These are phyloP conservation scores for Cerastis leucographa DNA, from an alignment of 2,888 invertebrate genomes.

Conservation along the genomic window DNA sequence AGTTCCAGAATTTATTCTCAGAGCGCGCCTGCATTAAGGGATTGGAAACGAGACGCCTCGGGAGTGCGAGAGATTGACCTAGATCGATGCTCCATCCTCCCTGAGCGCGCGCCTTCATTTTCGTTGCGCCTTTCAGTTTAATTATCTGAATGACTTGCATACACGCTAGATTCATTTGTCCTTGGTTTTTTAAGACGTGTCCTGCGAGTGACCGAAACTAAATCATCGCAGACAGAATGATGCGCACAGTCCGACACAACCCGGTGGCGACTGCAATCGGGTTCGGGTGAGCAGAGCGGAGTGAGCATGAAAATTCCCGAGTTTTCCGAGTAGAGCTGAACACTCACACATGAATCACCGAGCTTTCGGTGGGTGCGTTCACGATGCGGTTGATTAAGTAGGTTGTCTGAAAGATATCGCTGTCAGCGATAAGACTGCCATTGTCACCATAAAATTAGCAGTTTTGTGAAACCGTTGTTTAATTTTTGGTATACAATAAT, in stretches of 20 bases:
- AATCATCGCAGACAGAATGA: slow-evolving; percentile 79
- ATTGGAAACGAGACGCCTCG: slow-evolving; percentile 90
- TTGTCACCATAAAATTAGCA: too few species aligned
- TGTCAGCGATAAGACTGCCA: too few species aligned
- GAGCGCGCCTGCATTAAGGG: slow-evolving; percentile 87
- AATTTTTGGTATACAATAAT: too few species aligned
- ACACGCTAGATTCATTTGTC: slow-evolving; percentile 87
- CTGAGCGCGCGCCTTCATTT: slow-evolving; percentile 89
- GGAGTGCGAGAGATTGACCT: slow-evolving; percentile 88
- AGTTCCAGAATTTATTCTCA: slow-evolving; percentile 93
- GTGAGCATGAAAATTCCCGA: too few species aligned
- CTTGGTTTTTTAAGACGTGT: slow-evolving; percentile 92
- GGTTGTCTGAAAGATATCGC: too few species aligned
- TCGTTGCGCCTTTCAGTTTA: slow-evolving; percentile 91
- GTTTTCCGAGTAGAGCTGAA: too few species aligned
- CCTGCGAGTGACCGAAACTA: slow-evolving; percentile 88
- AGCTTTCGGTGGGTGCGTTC: too few species aligned
- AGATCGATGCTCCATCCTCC: slow-evolving; percentile 84
- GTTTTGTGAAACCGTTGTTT: too few species aligned
- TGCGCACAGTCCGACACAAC: slow-evolving; percentile 77
- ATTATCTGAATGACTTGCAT: slow-evolving; percentile 90
- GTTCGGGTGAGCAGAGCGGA: too few species aligned
- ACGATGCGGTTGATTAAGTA: too few species aligned
- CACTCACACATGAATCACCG: too few species aligned
- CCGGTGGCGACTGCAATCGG: slow-evolving; percentile 64